Evolutionary conservation across 2,888 invertebrate genomes (phyloP).

Genomic region (Papilio gigon): DNA sequence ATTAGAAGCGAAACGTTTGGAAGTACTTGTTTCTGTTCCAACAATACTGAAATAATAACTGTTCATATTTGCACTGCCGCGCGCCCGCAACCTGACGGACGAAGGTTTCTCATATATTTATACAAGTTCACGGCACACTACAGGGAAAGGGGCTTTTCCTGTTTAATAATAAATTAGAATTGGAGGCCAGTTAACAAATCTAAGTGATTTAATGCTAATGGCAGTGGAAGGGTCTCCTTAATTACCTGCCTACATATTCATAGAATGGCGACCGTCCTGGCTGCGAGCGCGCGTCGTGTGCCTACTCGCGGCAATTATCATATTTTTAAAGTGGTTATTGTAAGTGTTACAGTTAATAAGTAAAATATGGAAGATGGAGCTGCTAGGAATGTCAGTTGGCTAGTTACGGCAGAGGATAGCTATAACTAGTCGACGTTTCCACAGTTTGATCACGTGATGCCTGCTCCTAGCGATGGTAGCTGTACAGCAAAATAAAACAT

Average conservation of each 20-base stretch:
- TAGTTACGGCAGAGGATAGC: too few species aligned
- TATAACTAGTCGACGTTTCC: too few species aligned
- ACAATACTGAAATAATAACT: too few species aligned
- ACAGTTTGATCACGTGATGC: too few species aligned
- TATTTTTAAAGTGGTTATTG: neutral
- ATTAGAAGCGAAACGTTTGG: too few species aligned
- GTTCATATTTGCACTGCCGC: too few species aligned
- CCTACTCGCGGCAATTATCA: neutral
- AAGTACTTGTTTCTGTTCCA: too few species aligned
- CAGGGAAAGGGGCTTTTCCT: neutral
- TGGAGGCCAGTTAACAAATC: constrained; percentile 14
- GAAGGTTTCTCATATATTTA: neutral
- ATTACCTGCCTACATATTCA: constrained; percentile 18
- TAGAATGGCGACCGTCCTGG: neutral
- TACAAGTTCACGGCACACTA: neutral
- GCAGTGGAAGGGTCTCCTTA: constrained; percentile 7
- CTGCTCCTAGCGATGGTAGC: too few species aligned
- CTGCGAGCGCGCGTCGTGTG: neutral
- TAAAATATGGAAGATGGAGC: too few species aligned
- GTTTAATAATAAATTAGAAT: constrained; percentile 14
- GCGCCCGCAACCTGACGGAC: too few species aligned
- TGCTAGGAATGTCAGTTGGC: too few species aligned
- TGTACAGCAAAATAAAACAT: too few species aligned
- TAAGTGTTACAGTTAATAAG: neutral
- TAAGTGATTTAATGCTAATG: constrained; percentile 23